Base-by-base conservation (phyloP, 2,797 vertebrate species). In the Emydoidea blandingii region DNA sequence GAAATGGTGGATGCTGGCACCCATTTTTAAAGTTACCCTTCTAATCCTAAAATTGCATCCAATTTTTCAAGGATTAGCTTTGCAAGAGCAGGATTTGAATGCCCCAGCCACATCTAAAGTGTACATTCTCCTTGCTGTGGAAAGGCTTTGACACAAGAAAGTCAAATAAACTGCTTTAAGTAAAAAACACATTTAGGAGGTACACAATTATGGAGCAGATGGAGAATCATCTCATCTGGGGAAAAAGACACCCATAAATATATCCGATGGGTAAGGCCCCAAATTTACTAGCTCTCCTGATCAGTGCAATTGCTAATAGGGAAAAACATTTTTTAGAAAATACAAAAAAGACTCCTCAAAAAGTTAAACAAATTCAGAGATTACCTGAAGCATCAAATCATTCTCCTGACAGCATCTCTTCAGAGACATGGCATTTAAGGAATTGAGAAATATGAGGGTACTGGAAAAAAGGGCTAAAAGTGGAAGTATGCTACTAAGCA, bases 1-100 rank as follows among this genome's bases (percentile, higher is more conserved):
- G 85, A 96, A 96, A 96, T 80, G 94, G 92, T 89, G 96, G 79
- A 93, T 85, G 57, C 87, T 94, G 84, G 76, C 54, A 92, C 34
- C 41, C 15, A 47, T 92, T 87, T 89, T 85, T 94, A 91, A 93
- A 93, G 41, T 18, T 95, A 80, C 78, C 87, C 93, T 95, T 52
- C 81, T 88, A 94, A 94, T 88, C 89, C 91, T 92, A 91, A 94
- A 94, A 94, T 93, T 94, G 47, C 81, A 91, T 89, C 87, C 83
- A 78, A 89, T 78, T 92, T 87, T 93, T 91, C 78, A 92, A 85
- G 81, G 65, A 96, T 95, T 83, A 95, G 88, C 85, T 95, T 95
- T 90, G 56, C 85, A 92, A 92, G 91, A 96, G 94, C 21, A 83
- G 56, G 87, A 91, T 88, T 88, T 92, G 89, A 84, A 96, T 84